These are phyloP conservation scores for Dunckerocampus dactyliophorus DNA, from an alignment of 2,113 vertebrate genomes.

Conservation along the genomic window DNA sequence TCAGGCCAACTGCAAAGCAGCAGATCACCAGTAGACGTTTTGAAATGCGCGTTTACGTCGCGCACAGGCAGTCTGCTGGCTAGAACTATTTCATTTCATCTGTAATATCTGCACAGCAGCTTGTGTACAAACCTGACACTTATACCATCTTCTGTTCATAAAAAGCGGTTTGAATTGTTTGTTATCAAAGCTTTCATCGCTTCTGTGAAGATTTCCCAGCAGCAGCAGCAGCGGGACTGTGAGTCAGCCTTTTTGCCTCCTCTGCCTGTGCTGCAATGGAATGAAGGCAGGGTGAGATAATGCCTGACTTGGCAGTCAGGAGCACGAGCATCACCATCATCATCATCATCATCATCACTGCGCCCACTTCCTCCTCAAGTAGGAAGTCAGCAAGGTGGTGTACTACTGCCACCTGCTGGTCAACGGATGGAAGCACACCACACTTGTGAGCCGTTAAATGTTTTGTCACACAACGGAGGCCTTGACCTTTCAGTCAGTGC, in stretches of 20 bases:
- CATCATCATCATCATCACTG: conserved; percentile 15
- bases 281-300: conserved; percentile 52
- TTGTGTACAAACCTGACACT: too few relatives aligned
- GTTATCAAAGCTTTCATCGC: too few relatives aligned
- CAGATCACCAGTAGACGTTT: too few relatives aligned
- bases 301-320: conserved; percentile 52
- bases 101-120: too few relatives aligned
- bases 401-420: conserved; percentile 56
- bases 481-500: background rate
- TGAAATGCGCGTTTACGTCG: too few relatives aligned
- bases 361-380: conserved; percentile 21
- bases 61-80: too few relatives aligned
- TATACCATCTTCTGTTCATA: too few relatives aligned
- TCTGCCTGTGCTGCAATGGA: conserved; percentile 49
- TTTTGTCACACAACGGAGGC: background rate
- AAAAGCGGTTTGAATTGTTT: too few relatives aligned
- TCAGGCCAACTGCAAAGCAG: too few relatives aligned
- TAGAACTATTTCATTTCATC: too few relatives aligned
- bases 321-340: background rate
- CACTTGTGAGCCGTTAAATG: too few relatives aligned
- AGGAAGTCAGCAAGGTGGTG: conserved; percentile 18
- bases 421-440: background rate
- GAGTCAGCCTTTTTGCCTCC: conserved; percentile 45
- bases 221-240: conserved; percentile 30
- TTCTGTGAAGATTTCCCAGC: too few relatives aligned